These are phyloP conservation scores for Hippocampus abdominalis DNA, from an alignment of 2,113 vertebrate species.

Conservation along the genomic window DNA sequence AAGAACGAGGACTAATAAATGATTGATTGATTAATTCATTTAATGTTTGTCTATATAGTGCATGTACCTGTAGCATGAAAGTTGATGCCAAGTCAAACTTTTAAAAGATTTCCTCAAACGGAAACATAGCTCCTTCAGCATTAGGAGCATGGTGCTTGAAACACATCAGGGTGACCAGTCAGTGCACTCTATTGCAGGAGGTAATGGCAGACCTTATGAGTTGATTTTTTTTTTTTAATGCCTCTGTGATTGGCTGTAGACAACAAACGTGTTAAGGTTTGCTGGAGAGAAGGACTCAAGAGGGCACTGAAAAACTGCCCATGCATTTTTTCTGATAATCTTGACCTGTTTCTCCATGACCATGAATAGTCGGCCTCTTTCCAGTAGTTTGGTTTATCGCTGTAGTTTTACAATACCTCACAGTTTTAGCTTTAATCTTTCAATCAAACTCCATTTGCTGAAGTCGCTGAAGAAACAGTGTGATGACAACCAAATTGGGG, in stretches of 20 bases:
- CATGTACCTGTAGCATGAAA: neutral
- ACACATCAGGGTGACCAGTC: neutral
- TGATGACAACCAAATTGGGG: constrained; percentile 12
- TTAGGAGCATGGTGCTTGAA: neutral
- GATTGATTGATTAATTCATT: neutral
- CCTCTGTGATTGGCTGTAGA: neutral
- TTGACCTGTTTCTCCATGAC: neutral
- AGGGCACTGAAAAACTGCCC: neutral
- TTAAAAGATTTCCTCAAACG: neutral
- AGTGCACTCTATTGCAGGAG: neutral
- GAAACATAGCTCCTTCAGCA: neutral
- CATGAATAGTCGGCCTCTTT: neutral
- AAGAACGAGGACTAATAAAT: neutral
- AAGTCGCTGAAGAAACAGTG: neutral
- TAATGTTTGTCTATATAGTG: neutral
- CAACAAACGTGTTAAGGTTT: neutral
- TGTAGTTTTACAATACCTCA: neutral
- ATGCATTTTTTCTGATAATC: neutral
- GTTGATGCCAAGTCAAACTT: neutral
- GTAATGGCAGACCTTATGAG: neutral
- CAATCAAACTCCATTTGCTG: neutral
- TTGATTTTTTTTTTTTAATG: too few species aligned
- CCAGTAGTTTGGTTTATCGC: neutral
- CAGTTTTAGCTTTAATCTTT: neutral
- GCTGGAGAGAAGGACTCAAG: neutral